A percentile compares a stretch with the other conserved stretches of the same genome.
phyloP scores from a whole-genome alignment of 2,888 invertebrate species.

The Oscheius sp. region DNA sequence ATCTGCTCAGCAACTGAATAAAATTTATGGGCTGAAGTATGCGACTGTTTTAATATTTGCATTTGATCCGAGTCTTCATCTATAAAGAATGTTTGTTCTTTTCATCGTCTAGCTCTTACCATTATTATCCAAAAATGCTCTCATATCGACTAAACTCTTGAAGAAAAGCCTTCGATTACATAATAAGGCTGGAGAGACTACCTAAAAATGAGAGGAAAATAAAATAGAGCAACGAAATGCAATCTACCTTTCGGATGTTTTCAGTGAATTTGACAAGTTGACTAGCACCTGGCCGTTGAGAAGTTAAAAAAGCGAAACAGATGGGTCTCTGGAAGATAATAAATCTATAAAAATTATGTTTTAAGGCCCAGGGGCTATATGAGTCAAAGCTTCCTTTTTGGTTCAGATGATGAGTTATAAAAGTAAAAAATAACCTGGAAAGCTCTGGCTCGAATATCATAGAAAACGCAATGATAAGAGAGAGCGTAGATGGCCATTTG shows the following conservation, averaged over 20 bases:
- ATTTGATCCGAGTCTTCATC: no score
- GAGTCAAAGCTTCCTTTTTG: not conserved
- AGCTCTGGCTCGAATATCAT: constrained; percentile 63
- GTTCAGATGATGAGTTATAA: not conserved
- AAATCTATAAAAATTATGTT: not conserved
- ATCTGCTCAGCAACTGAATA: constrained; percentile 2
- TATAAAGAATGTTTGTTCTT: no score
- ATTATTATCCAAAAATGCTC: constrained; percentile 42
- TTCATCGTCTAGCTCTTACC: no score
- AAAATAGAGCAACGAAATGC: not conserved
- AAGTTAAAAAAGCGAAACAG: constrained; percentile 56
- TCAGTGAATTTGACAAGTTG: constrained; percentile 35
- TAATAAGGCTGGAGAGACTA: constrained; percentile 55
- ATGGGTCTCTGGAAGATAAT: constrained; percentile 54
- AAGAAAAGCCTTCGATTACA: constrained; percentile 63
- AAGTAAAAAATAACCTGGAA: constrained; percentile 52
- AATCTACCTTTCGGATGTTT: constrained; percentile 33
- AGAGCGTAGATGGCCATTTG: constrained; percentile 61
- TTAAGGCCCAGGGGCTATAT: not conserved
- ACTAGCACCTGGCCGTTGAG: constrained; percentile 50
- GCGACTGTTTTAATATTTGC: constrained; percentile 1
- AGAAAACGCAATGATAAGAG: constrained; percentile 59
- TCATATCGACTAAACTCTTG: constrained; percentile 42
- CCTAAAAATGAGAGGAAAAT: constrained; percentile 8
- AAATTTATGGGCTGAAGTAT: not conserved